Base-by-base conservation (phyloP, 2,888 invertebrate genomes). In the Argyresthia goedartella region DNA sequence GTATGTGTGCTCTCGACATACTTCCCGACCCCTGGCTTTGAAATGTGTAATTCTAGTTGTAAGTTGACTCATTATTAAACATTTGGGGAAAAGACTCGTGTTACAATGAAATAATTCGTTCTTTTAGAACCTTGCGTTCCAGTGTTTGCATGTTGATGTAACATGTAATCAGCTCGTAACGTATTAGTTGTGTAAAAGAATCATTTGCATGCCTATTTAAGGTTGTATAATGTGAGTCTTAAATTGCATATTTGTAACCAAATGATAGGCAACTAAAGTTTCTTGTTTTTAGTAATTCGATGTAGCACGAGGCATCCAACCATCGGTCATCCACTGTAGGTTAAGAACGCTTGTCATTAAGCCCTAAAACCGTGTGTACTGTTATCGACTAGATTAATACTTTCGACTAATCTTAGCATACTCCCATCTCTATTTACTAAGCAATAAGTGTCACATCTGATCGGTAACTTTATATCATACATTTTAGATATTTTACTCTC, bases 1-100 rank as follows among this genome's bases (percentile, higher is more conserved):
- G n/a, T n/a, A n/a, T n/a, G n/a, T n/a, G n/a, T n/a, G 67, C 64
- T 65, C 67, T 58, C 58, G 66, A 11, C 14, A 47, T 48, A 62
- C 62, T 65, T 60, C 59, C 62, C 60, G 81, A 81, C 81, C 82
- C 84, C 76, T 68, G 73, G 66, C 82, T 78, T 70, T 81, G 82
- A 82, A 84, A 82, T 84, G 84, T 84, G 82, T 80, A 81, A 84
- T 80, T 79, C 14, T 48, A 45, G 45, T 45, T 16, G 10, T 45
- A 45, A 45, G 45, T 10, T 15, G 11, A n/a, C n/a, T n/a, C n/a
- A n/a, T n/a, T n/a, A n/a, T n/a, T n/a, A n/a, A n/a, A n/a, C n/a
- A n/a, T n/a, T n/a, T n/a, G n/a, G n/a, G n/a, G n/a, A n/a, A n/a
- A n/a, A n/a, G n/a, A n/a, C n/a, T n/a, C n/a, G n/a, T n/a, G n/a